Base-by-base conservation (phyloP, 2,113 vertebrate species). In the Trogon surrucura region DNA sequence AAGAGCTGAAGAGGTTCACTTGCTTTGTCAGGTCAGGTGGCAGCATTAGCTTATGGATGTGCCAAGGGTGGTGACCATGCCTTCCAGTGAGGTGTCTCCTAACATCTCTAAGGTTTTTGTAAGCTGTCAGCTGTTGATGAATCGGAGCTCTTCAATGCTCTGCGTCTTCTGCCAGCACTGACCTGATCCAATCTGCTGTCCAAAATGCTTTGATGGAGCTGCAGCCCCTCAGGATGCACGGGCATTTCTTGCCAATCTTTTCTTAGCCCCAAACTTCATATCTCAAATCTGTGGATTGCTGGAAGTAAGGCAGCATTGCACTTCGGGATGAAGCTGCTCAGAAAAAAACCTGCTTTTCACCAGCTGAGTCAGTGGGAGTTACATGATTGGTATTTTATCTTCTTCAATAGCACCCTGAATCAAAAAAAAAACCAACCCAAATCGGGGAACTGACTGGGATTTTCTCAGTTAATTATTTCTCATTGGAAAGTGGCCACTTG, bases 391-490 rank as follows among this genome's bases (percentile, higher is more conserved):
- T 36, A 15, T 41, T 91, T 64, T 9, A 6, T 16, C 38, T 47
- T 58, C 62, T 4, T 51, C 69, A 60, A 47, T 25, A 71, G 57
- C 75, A 88, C 57, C 53, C 34, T 86, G 72, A 79, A 58, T n/a
- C 50, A 5, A 54, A 58, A 69, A 83, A 51, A 38, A 77, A 14
- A n/a, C n/a, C n/a, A 3, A 23, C 4, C 23, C 50, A n/a, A 70
- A 4, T 5, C 2, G 2, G 10, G 66, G 51, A 72, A 25, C 36
- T 65, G 57, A 14, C 45, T 64, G 67, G 72, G 69, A 29, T 88
- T 93, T 95, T 92, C 57, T 78, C 64, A 62, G 7, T 87, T 78
- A 81, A 78, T 89, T 88, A 57, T 92, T 95, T 92, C 60, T 78
- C 10, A 6, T 47, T 92, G 83, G 91, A 90, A 95, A 67, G 56